A percentile compares a stretch with the other conserved stretches of the same genome.
Evolutionary conservation across 2,888 invertebrate genomes (phyloP).

Genomic region (Malthinus seriepunctatus): DNA sequence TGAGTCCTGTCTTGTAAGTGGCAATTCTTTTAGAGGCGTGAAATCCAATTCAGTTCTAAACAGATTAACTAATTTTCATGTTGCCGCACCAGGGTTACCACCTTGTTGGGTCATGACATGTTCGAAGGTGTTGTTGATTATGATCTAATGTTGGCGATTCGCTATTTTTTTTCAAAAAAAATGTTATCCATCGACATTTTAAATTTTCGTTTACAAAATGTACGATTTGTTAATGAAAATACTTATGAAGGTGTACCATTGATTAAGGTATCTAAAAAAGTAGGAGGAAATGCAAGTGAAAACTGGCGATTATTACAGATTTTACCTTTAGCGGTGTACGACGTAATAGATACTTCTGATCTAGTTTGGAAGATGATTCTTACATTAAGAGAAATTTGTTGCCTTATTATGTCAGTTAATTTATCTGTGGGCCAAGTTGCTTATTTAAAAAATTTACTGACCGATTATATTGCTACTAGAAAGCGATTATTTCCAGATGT

Average conservation of each 20-base stretch:
- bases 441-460: not conserved
- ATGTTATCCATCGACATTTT: conserved; percentile 14
- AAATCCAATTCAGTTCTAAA: conserved; percentile 39
- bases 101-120: conserved; percentile 41
- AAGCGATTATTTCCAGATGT: conserved; percentile 22
- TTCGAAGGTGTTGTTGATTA: conserved; percentile 37
- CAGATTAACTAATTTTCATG: conserved; percentile 36
- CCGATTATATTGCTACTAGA: conserved; percentile 13
- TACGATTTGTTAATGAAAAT: conserved; percentile 20
- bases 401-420: not conserved
- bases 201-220: conserved; percentile 12
- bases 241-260: conserved; percentile 14
- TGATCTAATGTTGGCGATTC: conserved; percentile 35
- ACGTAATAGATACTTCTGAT: conserved; percentile 1
- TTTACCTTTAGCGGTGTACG: conserved; percentile 12
- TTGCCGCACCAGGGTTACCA: conserved; percentile 36
- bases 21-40: conserved; percentile 30
- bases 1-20: not conserved
- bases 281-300: conserved; percentile 14
- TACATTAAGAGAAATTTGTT: conserved; percentile 1
- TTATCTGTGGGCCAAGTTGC: conserved; percentile 13
- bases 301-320: conserved; percentile 7
- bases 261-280: conserved; percentile 20
- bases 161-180: conserved; percentile 25
- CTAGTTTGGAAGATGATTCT: conserved; percentile 16